Conservation (phyloP, 2,113 vertebrate species). For the Vombatus ursinus region DNA sequence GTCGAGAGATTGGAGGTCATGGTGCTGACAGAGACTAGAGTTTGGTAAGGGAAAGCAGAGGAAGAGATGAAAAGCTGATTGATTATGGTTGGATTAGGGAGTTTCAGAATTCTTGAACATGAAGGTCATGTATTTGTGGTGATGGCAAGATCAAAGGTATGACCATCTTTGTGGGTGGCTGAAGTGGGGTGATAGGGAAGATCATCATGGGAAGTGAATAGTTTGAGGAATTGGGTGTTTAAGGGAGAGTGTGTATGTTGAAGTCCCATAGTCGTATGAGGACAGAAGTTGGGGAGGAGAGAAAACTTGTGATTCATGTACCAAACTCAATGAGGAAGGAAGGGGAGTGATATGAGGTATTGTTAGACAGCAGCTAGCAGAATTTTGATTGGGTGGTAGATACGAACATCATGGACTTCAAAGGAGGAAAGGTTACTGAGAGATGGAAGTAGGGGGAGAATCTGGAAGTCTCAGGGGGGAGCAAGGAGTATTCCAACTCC, state of each 20-base stretch:
- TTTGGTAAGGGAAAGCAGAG: background rate
- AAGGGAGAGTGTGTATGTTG: background rate
- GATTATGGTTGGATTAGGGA: background rate
- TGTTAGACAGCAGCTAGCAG: background rate
- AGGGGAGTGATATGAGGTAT: background rate
- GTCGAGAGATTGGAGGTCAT: background rate
- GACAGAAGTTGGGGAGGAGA: background rate
- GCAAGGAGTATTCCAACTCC: no score
- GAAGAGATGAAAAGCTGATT: background rate
- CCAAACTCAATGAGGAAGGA: background rate
- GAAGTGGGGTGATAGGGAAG: no score
- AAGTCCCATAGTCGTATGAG: background rate
- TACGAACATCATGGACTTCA: background rate
- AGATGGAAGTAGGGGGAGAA: no score
- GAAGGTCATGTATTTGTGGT: no score
- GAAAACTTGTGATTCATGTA: background rate
- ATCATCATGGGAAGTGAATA: background rate
- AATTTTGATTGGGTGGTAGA: background rate
- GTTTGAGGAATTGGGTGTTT: background rate
- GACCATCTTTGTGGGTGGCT: background rate
- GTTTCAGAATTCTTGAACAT: background rate
- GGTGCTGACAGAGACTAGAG: background rate
- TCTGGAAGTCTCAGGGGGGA: no score
- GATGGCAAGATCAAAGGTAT: background rate
- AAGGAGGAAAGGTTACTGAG: background rate